Base-by-base conservation (phyloP, 2,797 vertebrate genomes). In the Helarctos malayanus region DNA sequence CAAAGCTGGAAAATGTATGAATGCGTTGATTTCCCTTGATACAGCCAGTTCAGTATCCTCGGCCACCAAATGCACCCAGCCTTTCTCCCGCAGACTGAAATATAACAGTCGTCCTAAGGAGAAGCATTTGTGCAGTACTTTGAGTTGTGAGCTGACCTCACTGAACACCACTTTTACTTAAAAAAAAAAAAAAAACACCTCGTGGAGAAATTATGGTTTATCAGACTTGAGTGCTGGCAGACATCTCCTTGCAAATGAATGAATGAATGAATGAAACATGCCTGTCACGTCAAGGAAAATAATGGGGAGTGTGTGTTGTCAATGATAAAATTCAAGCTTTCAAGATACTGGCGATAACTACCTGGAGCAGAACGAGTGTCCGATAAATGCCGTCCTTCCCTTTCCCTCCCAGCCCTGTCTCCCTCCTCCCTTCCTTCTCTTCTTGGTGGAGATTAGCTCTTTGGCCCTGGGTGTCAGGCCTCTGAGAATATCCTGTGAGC, bases 131-230 rank as follows among this genome's bases (percentile, higher is more conserved):
- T 61, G 56, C 11, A 15, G 1, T 15, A 69, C 71, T 52, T 29
- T 38, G 80, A n/a, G 18, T 7, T n/a, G 5, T 5, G 25, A 83
- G n/a, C 52, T n/a, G 71, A 57, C 59, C 19, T 61, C 15, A 16
- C 25, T 4, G 25, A 92, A 68, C 1, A 29, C 25, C 41, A 14
- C 59, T 76, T 88, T 92, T 71, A 68, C 23, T 79, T 69, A 63
- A 47, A 35, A 45, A 7, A 13, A n/a, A 54, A 27, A 69, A 54
- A 19, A 7, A 52, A 83, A 47, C 16, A 21, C 12, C 5, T 56
- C 59, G n/a, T 3, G 23, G 75, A 85, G 59, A 88, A 87, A 93
- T 93, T n/a, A 41, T 27, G 41, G n/a, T 35, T 80, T 25, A 89
- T 68, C 32, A 29, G 47, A 49, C 57, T 69, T 19, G 14, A 69